A percentile compares a stretch with the other conserved stretches of the same genome.
phyloP scores from a whole-genome alignment of 2,113 vertebrate species.

The Corythaixoides concolor region DNA sequence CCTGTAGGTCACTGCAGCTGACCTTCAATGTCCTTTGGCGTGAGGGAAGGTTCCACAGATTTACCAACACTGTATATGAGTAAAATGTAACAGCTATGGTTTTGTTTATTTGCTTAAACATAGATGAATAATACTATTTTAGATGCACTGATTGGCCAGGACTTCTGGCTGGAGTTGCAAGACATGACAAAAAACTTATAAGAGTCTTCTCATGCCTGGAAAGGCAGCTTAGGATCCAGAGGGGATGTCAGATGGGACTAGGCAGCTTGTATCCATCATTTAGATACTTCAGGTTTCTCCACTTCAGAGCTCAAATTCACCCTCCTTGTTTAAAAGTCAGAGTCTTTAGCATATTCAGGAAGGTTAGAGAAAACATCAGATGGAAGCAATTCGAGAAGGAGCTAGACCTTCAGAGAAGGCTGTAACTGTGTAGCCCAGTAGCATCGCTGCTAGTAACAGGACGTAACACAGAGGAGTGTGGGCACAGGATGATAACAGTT shows the following conservation, averaged over 20 bases:
- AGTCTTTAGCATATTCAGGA: not conserved
- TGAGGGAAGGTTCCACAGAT: not conserved
- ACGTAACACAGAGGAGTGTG: accelerated
- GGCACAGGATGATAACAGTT: not conserved
- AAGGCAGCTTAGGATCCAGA: not conserved
- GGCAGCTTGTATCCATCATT: not conserved
- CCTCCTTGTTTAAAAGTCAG: not conserved
- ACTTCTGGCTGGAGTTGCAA: not conserved
- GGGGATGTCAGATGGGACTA: not conserved
- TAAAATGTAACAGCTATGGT: not conserved
- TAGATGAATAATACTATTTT: not conserved
- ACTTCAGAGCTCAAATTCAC: not conserved
- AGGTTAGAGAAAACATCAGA: not conserved
- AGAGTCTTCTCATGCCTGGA: not conserved
- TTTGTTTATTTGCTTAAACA: not conserved
- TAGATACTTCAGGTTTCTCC: not conserved
- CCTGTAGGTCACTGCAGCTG: not conserved
- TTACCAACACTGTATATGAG: not conserved
- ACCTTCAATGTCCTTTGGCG: not conserved
- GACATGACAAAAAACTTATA: not conserved
- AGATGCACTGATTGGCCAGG: not conserved
- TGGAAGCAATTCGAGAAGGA: not conserved
- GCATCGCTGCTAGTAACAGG: not conserved
- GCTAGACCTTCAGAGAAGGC: not conserved
- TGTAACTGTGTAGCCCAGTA: accelerated